These are phyloP conservation scores for Emmelina monodactyla DNA, from an alignment of 2,888 invertebrate species.

Conservation along the genomic window DNA sequence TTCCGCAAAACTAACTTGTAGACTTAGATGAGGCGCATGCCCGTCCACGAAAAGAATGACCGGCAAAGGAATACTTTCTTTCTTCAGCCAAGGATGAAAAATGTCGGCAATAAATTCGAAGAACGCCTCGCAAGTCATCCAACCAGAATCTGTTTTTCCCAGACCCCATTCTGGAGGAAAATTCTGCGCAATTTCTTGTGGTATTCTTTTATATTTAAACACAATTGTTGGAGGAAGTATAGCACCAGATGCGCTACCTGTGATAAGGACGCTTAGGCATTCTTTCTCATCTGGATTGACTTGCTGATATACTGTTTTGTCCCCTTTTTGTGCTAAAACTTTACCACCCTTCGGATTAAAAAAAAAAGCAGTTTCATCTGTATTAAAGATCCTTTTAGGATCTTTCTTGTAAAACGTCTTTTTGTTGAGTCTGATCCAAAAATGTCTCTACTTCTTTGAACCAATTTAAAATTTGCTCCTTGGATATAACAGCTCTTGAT, in stretches of 20 bases:
- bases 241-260: constrained; percentile 13
- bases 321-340: constrained; percentile 13
- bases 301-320: constrained; percentile 13
- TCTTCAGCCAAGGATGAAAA: constrained; percentile 28
- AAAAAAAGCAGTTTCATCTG: constrained; percentile 16
- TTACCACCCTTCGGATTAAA: constrained; percentile 13
- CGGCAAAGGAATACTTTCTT: constrained; percentile 19
- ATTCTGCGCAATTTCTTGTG: constrained; percentile 16
- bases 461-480: constrained; percentile 13
- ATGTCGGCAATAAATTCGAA: constrained; percentile 19
- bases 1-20: constrained; percentile 29
- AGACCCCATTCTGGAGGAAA: constrained; percentile 29
- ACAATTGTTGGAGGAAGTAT: constrained; percentile 14
- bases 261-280: constrained; percentile 12
- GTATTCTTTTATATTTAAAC: constrained; percentile 15
- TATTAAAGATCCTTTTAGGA: constrained; percentile 12
- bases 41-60: constrained; percentile 32
- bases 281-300: constrained; percentile 15
- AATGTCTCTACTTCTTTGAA: constrained; percentile 10
- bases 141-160: constrained; percentile 34
- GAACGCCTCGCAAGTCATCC: constrained; percentile 31
- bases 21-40: constrained; percentile 21
- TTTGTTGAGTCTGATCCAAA: constrained; percentile 3
- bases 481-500: constrained; percentile 16
- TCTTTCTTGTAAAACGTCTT: constrained; percentile 9